Evolutionary conservation across 2,888 invertebrate genomes (phyloP).

Genomic region (Chrysodeixis includens): DNA sequence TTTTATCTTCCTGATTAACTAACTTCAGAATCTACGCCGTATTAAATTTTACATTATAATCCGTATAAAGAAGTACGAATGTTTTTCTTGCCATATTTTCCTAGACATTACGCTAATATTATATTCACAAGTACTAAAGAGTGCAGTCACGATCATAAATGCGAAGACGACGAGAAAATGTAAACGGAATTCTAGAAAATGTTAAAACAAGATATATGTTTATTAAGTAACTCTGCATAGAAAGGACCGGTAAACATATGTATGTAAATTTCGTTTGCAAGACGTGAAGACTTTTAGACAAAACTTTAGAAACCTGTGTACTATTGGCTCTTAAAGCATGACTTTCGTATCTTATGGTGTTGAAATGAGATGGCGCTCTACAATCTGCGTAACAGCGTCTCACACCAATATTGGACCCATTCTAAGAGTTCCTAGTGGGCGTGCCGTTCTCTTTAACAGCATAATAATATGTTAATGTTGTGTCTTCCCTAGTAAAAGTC

Average conservation of each 20-base stretch:
- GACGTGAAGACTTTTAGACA: background rate
- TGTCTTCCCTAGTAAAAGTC: background rate
- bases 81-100: too few relatives aligned
- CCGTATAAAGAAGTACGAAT: too few relatives aligned
- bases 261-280: conserved; percentile 1
- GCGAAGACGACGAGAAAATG: background rate
- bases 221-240: background rate
- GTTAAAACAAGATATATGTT: background rate
- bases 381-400: too few relatives aligned
- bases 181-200: background rate
- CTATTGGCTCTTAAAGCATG: too few relatives aligned
- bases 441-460: background rate
- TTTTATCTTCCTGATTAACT: too few relatives aligned
- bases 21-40: too few relatives aligned
- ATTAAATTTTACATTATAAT: too few relatives aligned
- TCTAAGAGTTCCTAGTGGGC: too few relatives aligned
- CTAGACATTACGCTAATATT: too few relatives aligned
- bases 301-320: background rate
- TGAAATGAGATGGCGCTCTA: too few relatives aligned
- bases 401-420: too few relatives aligned
- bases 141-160: background rate
- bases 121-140: background rate
- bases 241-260: background rate
- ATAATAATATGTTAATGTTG: background rate
- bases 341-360: too few relatives aligned